Percentiles rank a stretch among this genome's conserved stretches.
Evolutionary conservation across 2,797 vertebrate species (phyloP).

Genomic region (Alcedo atthis): DNA sequence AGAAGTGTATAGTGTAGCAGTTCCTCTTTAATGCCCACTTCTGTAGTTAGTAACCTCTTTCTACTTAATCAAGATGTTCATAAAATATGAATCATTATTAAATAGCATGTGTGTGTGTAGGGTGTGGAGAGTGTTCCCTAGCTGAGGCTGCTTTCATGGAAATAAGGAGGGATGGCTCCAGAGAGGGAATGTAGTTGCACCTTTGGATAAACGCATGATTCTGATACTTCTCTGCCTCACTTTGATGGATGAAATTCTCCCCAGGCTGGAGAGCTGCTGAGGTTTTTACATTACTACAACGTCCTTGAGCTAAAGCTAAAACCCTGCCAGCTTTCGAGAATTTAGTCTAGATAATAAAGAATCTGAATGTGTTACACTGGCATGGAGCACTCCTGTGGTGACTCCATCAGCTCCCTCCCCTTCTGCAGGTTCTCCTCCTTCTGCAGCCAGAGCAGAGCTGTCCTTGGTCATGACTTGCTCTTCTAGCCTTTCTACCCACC

Average conservation of each 20-base stretch:
- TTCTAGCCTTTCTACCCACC: background rate
- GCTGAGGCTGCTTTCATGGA: background rate
- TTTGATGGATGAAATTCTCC: background rate
- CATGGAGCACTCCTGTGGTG: background rate
- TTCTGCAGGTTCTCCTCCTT: background rate
- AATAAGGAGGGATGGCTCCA: background rate
- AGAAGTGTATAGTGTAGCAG: background rate
- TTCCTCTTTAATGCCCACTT: conserved; percentile 14
- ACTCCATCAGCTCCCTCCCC: background rate
- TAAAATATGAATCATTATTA: conserved; percentile 36
- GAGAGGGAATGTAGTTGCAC: background rate
- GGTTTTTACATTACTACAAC: background rate
- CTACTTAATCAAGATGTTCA: conserved; percentile 12
- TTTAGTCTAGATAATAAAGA: background rate
- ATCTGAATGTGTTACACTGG: accelerated
- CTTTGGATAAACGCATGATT: background rate
- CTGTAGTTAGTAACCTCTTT: conserved; percentile 42
- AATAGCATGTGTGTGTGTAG: background rate
- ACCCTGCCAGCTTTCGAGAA: background rate
- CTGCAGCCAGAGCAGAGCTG: background rate
- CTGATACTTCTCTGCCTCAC: background rate
- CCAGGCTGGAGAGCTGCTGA: background rate
- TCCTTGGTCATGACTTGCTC: accelerated
- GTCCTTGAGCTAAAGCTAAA: background rate
- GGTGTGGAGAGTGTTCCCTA: background rate